Evolutionary conservation across 2,888 invertebrate genomes (phyloP), one percentile per base, ranked within the genome.

Genomic region (Agrenia bidenticulata): DNA sequence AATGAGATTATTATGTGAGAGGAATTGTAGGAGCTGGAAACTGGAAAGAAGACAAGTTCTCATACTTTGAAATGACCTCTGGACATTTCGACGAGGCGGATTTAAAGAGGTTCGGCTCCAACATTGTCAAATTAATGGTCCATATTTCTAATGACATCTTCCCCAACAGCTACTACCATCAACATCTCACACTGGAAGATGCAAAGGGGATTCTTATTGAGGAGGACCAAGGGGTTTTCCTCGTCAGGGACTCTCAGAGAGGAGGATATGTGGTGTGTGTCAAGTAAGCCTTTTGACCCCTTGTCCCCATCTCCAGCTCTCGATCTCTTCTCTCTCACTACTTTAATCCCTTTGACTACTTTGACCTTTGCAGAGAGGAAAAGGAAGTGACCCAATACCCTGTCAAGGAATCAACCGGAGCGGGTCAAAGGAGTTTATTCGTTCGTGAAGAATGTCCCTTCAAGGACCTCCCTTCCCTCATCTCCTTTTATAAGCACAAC

Each of bases 401-500:
- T 0, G 63, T 75, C 13, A 60, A 65, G 5, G 54, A 61, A 63
- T 61, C n/a, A 26, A n/a, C n/a, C n/a, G n/a, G n/a, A 60, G 9
- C 11, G 49, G 17, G 49, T 9, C 5, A 49, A 23, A 24, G 5
- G 23, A 13, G 24, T 23, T 72, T 59, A 24, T 69, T 45, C 53
- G 56, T 76, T 24, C 57, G 76, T 15, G 73, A 73, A 17, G 76
- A 75, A 37, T 66, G 61, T 23, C 68, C 63, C 11, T 76, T 75
- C 61, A 58, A 69, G n/a, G 72, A 67, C 27, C 32, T 74, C 4
- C 62, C 70, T 17, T 61, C 73, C 5, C 59, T 76, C 9, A 42
- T 76, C n/a, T 66, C 73, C 2, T 76, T 76, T 37, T 76, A 76
- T 63, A 76, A 76, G 61, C 45, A 67, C 23, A 73, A 73, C 51